Conservation (phyloP, 2,113 vertebrate species). For the Pollachius pollachius region DNA sequence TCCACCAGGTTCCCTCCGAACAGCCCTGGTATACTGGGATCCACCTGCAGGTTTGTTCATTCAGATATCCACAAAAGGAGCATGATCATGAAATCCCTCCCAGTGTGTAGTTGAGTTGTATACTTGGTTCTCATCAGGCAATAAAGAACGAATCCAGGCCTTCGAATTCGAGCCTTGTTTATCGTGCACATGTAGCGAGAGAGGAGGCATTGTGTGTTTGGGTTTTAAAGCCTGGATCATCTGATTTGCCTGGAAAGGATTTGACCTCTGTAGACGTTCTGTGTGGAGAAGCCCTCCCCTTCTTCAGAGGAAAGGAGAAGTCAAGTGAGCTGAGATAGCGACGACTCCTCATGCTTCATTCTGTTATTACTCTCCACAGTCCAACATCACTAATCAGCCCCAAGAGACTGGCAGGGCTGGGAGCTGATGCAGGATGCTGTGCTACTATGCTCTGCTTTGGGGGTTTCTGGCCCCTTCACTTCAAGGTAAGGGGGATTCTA, state of each 20-base stretch:
- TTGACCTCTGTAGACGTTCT: background rate
- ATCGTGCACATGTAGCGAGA: background rate
- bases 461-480: constrained; percentile 39
- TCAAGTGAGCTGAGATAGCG: constrained; percentile 13
- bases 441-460: constrained; percentile 52
- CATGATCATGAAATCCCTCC: too few relatives aligned
- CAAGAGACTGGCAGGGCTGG: constrained; percentile 27
- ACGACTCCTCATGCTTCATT: constrained; percentile 26
- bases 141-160: too few relatives aligned
- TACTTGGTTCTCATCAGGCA: too few relatives aligned
- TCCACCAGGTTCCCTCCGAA: too few relatives aligned
- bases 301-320: constrained; percentile 51
- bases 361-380: constrained; percentile 18
- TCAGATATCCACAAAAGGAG: too few relatives aligned
- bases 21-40: too few relatives aligned
- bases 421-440: constrained; percentile 63
- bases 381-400: constrained; percentile 11
- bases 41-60: too few relatives aligned
- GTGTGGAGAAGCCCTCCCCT: background rate
- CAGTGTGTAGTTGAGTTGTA: too few relatives aligned
- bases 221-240: background rate
- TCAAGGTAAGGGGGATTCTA: too few relatives aligned
- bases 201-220: background rate
- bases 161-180: too few relatives aligned
- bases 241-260: background rate